A percentile compares a stretch with the other conserved stretches of the same genome.
Evolutionary conservation across 2,797 vertebrate genomes (phyloP).

Genomic region (Cuniculus paca): DNA sequence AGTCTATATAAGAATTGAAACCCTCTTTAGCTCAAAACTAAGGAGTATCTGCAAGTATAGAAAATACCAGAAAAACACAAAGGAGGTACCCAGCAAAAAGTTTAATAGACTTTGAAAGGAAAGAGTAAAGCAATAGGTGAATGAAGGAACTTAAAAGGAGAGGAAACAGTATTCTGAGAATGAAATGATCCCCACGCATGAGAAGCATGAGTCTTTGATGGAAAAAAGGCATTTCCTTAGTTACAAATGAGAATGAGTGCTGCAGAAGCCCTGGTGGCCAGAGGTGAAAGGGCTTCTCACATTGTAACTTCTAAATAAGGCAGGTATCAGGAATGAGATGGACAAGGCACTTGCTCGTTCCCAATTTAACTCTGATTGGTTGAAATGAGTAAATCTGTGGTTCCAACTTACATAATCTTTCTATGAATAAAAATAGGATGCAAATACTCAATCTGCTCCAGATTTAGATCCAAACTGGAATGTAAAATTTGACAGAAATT

Average conservation of each 20-base stretch:
- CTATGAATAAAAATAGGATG: slow-evolving; percentile 75
- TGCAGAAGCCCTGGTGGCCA: neutral
- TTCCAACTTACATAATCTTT: slow-evolving; percentile 78
- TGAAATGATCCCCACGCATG: neutral
- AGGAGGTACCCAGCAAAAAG: neutral
- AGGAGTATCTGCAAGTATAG: neutral
- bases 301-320: neutral
- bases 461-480: slow-evolving; percentile 73
- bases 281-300: neutral
- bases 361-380: slow-evolving; percentile 64
- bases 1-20: neutral
- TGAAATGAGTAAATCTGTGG: slow-evolving; percentile 64
- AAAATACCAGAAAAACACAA: neutral
- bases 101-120: slow-evolving; percentile 5
- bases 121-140: neutral
- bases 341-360: slow-evolving; percentile 51
- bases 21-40: neutral
- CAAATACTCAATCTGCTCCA: slow-evolving; percentile 74
- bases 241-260: neutral
- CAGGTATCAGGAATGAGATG: neutral
- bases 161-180: neutral
- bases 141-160: neutral
- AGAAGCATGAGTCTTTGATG: neutral
- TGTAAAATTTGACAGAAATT: slow-evolving; percentile 70
- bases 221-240: neutral